phyloP scores from a whole-genome alignment of 2,113 vertebrate genomes.

The Formicarius rufipectus region DNA sequence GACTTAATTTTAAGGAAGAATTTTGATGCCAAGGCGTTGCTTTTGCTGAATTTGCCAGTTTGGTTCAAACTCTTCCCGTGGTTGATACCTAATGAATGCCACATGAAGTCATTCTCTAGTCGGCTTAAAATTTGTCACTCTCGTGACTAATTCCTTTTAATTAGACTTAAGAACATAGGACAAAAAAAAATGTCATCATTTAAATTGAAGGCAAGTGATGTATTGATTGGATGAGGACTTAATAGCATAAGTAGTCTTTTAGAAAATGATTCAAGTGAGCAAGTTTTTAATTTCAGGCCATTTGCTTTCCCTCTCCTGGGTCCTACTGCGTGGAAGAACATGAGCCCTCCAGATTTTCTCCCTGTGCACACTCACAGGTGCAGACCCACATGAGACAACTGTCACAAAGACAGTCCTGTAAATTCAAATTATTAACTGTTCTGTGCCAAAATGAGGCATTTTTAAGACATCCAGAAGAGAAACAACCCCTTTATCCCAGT shows the following conservation, averaged over 20 bases:
- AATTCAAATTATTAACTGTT: neutral
- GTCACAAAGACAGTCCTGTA: rapidly evolving
- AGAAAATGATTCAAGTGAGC: neutral
- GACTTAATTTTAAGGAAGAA: constrained; percentile 26
- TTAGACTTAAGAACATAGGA: constrained; percentile 15
- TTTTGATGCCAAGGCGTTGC: constrained; percentile 10
- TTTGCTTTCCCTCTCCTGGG: neutral
- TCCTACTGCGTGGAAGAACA: neutral
- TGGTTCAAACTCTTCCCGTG: neutral
- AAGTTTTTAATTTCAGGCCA: neutral
- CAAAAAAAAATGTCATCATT: neutral
- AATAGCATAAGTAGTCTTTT: neutral
- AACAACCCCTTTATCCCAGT: neutral
- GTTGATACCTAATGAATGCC: constrained; percentile 21
- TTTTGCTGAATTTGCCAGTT: constrained; percentile 25
- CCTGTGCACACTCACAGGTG: neutral
- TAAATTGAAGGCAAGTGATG: neutral
- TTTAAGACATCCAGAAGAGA: neutral
- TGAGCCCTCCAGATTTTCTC: neutral
- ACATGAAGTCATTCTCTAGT: neutral
- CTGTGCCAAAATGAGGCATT: neutral
- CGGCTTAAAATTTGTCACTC: constrained; percentile 23
- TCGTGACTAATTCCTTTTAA: constrained; percentile 52
- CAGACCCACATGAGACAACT: neutral
- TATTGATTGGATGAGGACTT: constrained; percentile 23